Evolutionary conservation across 1,140 invertebrate species (phyloP), one percentile per base, ranked within the genome.

Genomic region (Drosophila varians): DNA sequence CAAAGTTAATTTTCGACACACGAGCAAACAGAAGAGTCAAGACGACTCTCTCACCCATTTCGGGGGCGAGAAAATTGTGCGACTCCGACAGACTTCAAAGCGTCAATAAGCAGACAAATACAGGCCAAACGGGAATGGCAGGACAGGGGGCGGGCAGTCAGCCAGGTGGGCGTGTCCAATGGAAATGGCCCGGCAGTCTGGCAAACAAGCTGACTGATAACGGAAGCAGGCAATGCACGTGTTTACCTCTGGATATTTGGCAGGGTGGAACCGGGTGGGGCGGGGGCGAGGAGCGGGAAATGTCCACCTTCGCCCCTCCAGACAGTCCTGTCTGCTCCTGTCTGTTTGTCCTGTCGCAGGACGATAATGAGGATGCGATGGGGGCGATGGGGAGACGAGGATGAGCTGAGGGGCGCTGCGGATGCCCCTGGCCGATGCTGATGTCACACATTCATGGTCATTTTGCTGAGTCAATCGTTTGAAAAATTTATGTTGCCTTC

Each of bases 401-500:
- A 21, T 19, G 8, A n/a, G 16, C 4, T 16, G 43, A 18, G 34
- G 42, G 9, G 14, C 25, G 36, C 26, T 28, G 26, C 8, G 31
- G 46, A n/a, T 36, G 31, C 46, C 34, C 45, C 57, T 43, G 25
- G 60, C 71, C 80, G 71, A 54, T 86, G 80, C 80, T 84, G 80
- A 84, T 84, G 80, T 84, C 80, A 84, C 80, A 84, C 80, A 86
- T 84, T 86, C 80, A 84, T 84, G 80, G 80, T 84, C 80, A 84
- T 84, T 84, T 84, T 84, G 80, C 80, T 84, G 80, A 84, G 80
- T 84, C 80, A 84, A 84, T 84, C 80, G 80, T 86, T 84, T 84
- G 80, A 84, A 84, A 84, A 84, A 84, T 84, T 84, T 84, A 84
- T 84, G 80, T 86, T 84, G 80, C 80, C 80, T 84, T 84, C 80